Percentiles rank a stretch among this genome's conserved stretches.
Evolutionary conservation across 2,888 invertebrate genomes (phyloP).

Genomic region (Dasypolia templi): DNA sequence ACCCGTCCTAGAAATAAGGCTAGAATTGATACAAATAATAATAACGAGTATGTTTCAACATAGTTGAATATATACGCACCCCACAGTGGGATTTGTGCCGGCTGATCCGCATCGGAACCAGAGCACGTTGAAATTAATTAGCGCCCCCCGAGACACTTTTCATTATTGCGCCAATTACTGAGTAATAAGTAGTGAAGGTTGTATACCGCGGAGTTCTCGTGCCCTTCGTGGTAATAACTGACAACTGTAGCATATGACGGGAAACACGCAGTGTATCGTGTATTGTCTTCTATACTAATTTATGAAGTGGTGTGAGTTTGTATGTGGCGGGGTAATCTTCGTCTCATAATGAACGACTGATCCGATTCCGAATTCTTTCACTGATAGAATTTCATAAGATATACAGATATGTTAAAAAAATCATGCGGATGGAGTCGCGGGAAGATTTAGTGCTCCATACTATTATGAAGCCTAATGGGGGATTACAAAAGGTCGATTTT

Average conservation of each 20-base stretch:
- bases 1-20: not conserved
- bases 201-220: not conserved
- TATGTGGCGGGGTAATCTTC: no score
- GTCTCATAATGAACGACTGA: no score
- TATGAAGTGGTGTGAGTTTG: no score
- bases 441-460: no score
- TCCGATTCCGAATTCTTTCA: no score
- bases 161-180: conserved; percentile 73
- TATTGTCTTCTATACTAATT: no score
- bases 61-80: conserved; percentile 29
- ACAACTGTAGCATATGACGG: not conserved
- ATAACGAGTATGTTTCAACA: conserved; percentile 40
- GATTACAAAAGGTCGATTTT: no score
- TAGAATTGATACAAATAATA: conserved; percentile 17
- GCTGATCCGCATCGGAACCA: conserved; percentile 69
- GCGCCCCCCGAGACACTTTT: conserved; percentile 67
- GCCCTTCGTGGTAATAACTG: conserved; percentile 17
- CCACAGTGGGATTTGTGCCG: conserved; percentile 40
- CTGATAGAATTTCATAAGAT: no score
- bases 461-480: no score
- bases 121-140: conserved; percentile 76
- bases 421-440: no score
- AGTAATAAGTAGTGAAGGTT: conserved; percentile 26
- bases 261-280: no score
- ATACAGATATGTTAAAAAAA: no score